Percentiles rank a stretch among this genome's conserved stretches.
phyloP scores from a whole-genome alignment of 2,888 invertebrate species.

The Drosophila flavopinicola region DNA sequence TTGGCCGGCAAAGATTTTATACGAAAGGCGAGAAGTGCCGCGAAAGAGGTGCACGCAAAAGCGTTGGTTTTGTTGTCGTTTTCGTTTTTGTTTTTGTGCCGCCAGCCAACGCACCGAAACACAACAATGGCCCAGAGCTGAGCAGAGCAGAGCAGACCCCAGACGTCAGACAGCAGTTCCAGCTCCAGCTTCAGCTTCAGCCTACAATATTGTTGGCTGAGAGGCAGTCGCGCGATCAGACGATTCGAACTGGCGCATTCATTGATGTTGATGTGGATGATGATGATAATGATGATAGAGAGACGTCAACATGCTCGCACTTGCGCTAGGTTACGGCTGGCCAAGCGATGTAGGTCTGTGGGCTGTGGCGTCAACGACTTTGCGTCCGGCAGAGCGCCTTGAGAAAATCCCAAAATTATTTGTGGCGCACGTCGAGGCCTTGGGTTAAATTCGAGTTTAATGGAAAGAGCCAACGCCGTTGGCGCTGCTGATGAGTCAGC shows the following conservation, averaged over 20 bases:
- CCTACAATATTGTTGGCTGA: slow-evolving; percentile 52
- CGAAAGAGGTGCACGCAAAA: slow-evolving; percentile 55
- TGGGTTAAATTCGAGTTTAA: slow-evolving; percentile 75
- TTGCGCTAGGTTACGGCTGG: slow-evolving; percentile 76
- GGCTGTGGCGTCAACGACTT: slow-evolving; percentile 75
- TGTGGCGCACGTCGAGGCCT: slow-evolving; percentile 75
- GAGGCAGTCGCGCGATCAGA: slow-evolving; percentile 44
- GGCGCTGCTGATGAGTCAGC: slow-evolving; percentile 64
- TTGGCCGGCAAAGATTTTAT: slow-evolving; percentile 77
- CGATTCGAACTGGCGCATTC: slow-evolving; percentile 26
- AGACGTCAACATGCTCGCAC: slow-evolving; percentile 58
- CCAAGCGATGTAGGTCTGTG: slow-evolving; percentile 54
- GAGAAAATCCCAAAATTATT: slow-evolving; percentile 79
- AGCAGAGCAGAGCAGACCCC: slow-evolving; percentile 17
- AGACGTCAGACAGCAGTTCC: slow-evolving; percentile 20
- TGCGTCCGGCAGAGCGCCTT: slow-evolving; percentile 74
- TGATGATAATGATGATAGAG: slow-evolving; percentile 27
- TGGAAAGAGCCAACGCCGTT: slow-evolving; percentile 64
- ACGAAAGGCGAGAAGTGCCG: slow-evolving; percentile 74
- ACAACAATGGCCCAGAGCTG: slow-evolving; percentile 50
- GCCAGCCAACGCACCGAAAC: slow-evolving; percentile 47
- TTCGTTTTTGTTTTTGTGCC: slow-evolving; percentile 41
- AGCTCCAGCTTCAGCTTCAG: slow-evolving; percentile 29
- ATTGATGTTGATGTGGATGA: no score
- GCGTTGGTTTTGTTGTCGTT: slow-evolving; percentile 39